phyloP scores from a whole-genome alignment of 1,140 invertebrate species.

The Neodiprion lecontei region DNA sequence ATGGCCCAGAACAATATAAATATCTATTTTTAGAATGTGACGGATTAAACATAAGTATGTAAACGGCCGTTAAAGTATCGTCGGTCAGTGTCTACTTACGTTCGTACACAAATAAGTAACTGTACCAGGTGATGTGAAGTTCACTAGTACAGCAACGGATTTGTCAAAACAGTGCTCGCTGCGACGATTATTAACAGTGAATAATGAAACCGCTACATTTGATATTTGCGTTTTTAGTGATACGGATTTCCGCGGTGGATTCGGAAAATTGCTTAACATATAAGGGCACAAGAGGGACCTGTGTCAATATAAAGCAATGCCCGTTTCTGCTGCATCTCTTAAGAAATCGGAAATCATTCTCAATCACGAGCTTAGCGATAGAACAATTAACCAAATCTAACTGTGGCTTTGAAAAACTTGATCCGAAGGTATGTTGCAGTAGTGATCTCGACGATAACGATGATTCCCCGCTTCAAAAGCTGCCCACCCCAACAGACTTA shows the following conservation, averaged over 20 bases:
- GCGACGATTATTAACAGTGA: not conserved
- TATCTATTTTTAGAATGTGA: too few species aligned
- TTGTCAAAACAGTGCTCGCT: not conserved
- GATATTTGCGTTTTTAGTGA: not conserved
- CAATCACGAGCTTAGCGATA: conserved; percentile 39
- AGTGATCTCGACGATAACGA: not conserved
- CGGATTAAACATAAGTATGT: too few species aligned
- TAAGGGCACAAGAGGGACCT: conserved; percentile 14
- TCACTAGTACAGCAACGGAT: too few species aligned
- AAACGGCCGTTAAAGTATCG: too few species aligned
- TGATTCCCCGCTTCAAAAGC: not conserved
- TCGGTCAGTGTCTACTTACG: too few species aligned
- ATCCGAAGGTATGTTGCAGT: conserved; percentile 58
- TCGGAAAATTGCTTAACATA: not conserved
- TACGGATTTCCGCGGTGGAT: not conserved
- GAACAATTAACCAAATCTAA: conserved; percentile 38
- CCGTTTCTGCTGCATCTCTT: conserved; percentile 16
- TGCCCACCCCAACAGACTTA: not conserved
- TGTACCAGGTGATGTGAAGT: too few species aligned
- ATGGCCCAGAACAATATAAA: too few species aligned
- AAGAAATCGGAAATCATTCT: conserved; percentile 37
- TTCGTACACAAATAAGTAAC: too few species aligned
- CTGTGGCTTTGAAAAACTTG: conserved; percentile 57
- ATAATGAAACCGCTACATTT: not conserved
- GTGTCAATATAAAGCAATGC: conserved; percentile 29